Percentiles rank a stretch among this genome's conserved stretches.
phyloP scores from a whole-genome alignment of 2,113 vertebrate genomes.

The Pelvicachromis taeniatus region DNA sequence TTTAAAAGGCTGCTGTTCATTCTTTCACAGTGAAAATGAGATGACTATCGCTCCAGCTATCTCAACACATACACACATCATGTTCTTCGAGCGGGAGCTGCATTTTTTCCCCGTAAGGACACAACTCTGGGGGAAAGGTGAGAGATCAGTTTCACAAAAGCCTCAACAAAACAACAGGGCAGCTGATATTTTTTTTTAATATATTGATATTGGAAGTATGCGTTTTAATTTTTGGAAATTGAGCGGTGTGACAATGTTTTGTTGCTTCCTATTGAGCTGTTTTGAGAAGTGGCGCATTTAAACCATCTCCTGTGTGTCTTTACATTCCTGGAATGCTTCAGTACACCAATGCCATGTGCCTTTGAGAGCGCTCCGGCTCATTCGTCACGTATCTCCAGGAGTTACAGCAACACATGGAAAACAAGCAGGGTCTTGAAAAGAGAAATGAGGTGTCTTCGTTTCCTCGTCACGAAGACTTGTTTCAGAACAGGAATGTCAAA shows the following conservation, averaged over 20 bases:
- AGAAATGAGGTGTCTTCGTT: neutral
- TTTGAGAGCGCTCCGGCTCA: constrained; percentile 21
- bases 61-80: neutral
- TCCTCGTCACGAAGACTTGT: neutral
- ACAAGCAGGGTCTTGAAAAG: neutral
- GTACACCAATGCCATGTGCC: constrained; percentile 31
- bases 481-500: neutral
- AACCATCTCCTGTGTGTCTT: neutral
- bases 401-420: neutral
- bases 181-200: neutral
- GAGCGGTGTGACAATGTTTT: neutral
- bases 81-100: neutral
- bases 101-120: neutral
- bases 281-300: neutral
- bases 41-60: neutral
- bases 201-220: neutral
- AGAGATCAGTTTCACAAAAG: constrained; percentile 4
- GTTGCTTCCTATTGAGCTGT: neutral
- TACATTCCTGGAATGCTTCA: constrained; percentile 54
- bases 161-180: neutral
- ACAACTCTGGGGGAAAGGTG: neutral
- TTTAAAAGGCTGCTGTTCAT: neutral
- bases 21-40: neutral
- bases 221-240: neutral
- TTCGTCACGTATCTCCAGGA: neutral